These are phyloP conservation scores for Halisarca cf. caerulea DNA, from an alignment of 37 sponge, comb jelly and placozoan genomes.

Conservation along the genomic window DNA sequence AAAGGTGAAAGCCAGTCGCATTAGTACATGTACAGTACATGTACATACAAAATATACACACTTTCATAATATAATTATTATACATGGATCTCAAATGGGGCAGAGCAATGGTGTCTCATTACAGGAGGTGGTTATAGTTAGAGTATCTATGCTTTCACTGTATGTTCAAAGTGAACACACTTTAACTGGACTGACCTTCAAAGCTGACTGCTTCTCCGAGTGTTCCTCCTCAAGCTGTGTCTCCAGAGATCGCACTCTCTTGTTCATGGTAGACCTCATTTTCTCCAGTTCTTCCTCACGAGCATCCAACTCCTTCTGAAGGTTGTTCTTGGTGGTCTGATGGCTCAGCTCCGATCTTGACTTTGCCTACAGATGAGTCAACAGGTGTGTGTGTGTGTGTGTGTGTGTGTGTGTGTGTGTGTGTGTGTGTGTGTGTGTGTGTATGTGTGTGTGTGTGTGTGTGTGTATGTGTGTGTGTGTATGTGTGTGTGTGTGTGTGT, in stretches of 20 bases:
- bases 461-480: neutral
- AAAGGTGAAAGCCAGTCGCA: too few relatives aligned
- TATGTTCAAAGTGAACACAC: too few relatives aligned
- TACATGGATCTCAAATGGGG: too few relatives aligned
- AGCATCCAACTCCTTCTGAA: constrained; percentile 83
- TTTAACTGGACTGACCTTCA: constrained; percentile 89
- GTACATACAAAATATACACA: too few relatives aligned
- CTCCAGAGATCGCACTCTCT: constrained; percentile 64
- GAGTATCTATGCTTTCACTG: too few relatives aligned
- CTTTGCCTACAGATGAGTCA: constrained; percentile 62
- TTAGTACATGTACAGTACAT: too few relatives aligned
- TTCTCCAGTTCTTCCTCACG: constrained; percentile 92
- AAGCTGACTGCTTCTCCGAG: constrained; percentile 79
- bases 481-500: neutral
- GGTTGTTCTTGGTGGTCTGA: constrained; percentile 64
- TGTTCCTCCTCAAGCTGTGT: constrained; percentile 92
- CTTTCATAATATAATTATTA: too few relatives aligned
- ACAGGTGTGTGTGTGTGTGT: neutral
- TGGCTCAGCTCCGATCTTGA: constrained; percentile 68
- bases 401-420: neutral
- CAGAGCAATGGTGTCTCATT: too few relatives aligned
- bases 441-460: constrained; percentile 2
- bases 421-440: neutral
- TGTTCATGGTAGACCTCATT: constrained; percentile 70
- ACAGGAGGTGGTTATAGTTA: too few relatives aligned